phyloP scores from a whole-genome alignment of 2,113 vertebrate genomes.

The Excalfactoria chinensis region DNA sequence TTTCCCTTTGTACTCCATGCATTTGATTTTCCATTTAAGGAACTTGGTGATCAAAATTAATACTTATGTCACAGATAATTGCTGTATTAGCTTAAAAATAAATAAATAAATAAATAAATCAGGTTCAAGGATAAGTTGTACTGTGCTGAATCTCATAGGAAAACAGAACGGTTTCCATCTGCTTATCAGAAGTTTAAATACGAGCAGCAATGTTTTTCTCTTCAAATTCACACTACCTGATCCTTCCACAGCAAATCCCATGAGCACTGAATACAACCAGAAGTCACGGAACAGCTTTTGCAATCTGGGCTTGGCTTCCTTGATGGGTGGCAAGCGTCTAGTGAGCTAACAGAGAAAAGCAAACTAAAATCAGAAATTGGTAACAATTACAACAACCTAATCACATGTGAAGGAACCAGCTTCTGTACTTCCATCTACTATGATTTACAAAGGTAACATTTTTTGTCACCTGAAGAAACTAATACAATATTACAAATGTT shows the following conservation, averaged over 20 bases:
- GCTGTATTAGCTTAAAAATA: not conserved
- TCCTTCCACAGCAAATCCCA: constrained; percentile 96
- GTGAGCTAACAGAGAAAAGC: constrained; percentile 82
- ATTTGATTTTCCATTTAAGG: not conserved
- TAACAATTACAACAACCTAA: not conserved
- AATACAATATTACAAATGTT: not conserved
- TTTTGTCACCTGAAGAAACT: not conserved
- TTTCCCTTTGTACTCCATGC: not conserved
- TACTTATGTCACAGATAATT: not conserved
- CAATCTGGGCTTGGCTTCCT: constrained; percentile 93
- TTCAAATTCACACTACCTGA: constrained; percentile 82
- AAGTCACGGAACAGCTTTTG: constrained; percentile 98
- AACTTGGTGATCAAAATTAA: not conserved
- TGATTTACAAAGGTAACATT: not conserved
- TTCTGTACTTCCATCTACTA: not conserved
- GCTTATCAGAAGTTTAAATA: not conserved
- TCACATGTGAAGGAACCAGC: not conserved
- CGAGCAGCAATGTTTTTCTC: not conserved
- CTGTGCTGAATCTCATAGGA: not conserved
- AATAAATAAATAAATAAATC: not conserved
- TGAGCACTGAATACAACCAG: constrained; percentile 96
- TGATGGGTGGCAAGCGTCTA: constrained; percentile 90
- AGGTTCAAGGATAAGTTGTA: not conserved
- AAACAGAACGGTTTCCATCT: not conserved
- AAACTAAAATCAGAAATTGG: not conserved